Evolutionary conservation across 2,113 vertebrate species (phyloP).

Genomic region (Thryonomys swinderianus): DNA sequence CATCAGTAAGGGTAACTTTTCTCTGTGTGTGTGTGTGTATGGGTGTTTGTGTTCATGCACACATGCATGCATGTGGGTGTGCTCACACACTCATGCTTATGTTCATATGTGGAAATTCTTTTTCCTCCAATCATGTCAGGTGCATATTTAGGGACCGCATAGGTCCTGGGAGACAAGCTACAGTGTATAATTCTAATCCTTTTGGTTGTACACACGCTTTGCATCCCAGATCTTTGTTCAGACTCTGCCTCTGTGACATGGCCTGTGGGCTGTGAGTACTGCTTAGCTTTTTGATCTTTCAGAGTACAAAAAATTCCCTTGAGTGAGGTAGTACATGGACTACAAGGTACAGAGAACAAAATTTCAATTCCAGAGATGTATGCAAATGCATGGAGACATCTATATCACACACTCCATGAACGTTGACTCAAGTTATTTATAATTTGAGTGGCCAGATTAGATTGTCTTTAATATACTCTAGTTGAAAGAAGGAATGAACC

Average conservation of each 20-base stretch:
- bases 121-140: background rate
- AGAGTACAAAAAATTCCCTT: background rate
- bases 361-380: constrained; percentile 39
- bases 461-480: background rate
- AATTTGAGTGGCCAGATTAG: constrained; percentile 49
- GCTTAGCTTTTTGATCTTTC: constrained; percentile 56
- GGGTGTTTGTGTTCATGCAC: no score
- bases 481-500: constrained; percentile 31
- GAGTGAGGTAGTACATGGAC: background rate
- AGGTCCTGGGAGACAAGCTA: background rate
- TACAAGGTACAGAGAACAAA: background rate
- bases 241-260: constrained; percentile 41
- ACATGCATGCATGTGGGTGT: no score
- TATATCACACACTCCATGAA: background rate
- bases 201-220: constrained; percentile 55
- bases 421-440: constrained; percentile 34
- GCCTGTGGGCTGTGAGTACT: constrained; percentile 17
- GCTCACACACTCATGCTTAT: rapidly evolving
- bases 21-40: no score
- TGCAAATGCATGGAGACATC: background rate
- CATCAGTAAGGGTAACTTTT: background rate
- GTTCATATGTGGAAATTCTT: background rate
- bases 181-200: constrained; percentile 1
- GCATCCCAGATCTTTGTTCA: constrained; percentile 43
- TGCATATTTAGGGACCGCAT: background rate